These are phyloP conservation scores for Tragelaphus imberbis DNA, from an alignment of 2,113 vertebrate species.

Conservation along the genomic window DNA sequence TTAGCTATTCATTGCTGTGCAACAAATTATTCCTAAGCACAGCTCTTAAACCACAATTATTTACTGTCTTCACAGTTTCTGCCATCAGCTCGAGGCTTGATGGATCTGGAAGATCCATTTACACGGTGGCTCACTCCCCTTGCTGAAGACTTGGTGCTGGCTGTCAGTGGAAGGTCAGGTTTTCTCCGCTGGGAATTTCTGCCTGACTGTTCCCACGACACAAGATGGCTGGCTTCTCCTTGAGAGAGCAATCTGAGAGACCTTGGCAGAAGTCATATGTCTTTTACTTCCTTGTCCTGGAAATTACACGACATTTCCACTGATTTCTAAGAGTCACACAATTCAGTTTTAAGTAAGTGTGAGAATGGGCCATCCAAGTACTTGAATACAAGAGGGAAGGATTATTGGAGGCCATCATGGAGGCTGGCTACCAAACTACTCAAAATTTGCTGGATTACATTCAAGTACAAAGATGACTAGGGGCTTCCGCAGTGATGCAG, in stretches of 20 bases:
- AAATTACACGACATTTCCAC: not conserved
- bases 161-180: not conserved
- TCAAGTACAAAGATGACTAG: not conserved
- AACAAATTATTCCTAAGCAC: not conserved
- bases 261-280: not conserved
- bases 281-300: not conserved
- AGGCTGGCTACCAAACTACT: not conserved
- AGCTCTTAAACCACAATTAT: not conserved
- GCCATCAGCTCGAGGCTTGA: not conserved
- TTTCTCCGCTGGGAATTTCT: not conserved
- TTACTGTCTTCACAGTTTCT: not conserved
- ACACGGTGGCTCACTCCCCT: not conserved
- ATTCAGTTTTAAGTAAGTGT: not conserved
- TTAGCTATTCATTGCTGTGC: not conserved
- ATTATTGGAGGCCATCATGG: not conserved
- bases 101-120: not conserved
- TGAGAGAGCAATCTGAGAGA: not conserved
- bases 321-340: not conserved
- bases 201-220: not conserved
- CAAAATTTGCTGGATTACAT: not conserved
- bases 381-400: not conserved
- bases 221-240: not conserved
- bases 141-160: not conserved
- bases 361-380: not conserved
- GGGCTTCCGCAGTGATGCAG: not conserved